Base-by-base conservation (phyloP, 2,113 vertebrate genomes). In the Ageneiosus marmoratus region DNA sequence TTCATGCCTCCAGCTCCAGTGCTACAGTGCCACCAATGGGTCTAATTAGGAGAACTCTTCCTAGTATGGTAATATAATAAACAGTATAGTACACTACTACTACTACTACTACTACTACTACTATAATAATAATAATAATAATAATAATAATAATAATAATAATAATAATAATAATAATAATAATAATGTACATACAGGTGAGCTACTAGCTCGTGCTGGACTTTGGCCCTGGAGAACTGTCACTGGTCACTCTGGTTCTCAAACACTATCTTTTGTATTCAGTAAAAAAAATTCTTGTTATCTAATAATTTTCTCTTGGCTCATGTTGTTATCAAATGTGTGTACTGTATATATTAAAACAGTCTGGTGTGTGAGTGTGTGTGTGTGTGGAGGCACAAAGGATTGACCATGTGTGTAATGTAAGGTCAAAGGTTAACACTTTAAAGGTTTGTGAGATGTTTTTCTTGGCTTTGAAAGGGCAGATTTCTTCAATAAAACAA, bases 401-500 rank as follows among this genome's bases (percentile, higher is more conserved):
- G 15, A 8, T 73, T 15, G n/a, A 73, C 46, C 22, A 48, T 32
- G 56, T 63, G 7, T 65, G 20, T 8, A 22, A 7, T 65, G 20
- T 8, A 22, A 48, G 58, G 56, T 58, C 8, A 58, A 46, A 48
- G 41, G 24, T 62, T 48, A 29, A 48, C 24, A 15, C 34, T 77
- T 20, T 18, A 11, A 27, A n/a, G 0, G 77, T 24, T 41, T 3
- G 37, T 41, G 37, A 41, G 37, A 41, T 41, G 37, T 41, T 5
- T 41, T 5, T 41, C 37, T 41, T 5, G 5, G 37, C 37, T 46
- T 13, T 34, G 10, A 29, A 15, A 29, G 16, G 53, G 53, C 37
- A 29, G 29, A 41, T 69, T 62, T 37, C 62, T 79, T 58, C 53
- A 84, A 50, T 32, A 67, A 53, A 20, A 76, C 16, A 32, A 55